phyloP scores from a whole-genome alignment of 2,888 invertebrate species.

The Synergus itoensis region DNA sequence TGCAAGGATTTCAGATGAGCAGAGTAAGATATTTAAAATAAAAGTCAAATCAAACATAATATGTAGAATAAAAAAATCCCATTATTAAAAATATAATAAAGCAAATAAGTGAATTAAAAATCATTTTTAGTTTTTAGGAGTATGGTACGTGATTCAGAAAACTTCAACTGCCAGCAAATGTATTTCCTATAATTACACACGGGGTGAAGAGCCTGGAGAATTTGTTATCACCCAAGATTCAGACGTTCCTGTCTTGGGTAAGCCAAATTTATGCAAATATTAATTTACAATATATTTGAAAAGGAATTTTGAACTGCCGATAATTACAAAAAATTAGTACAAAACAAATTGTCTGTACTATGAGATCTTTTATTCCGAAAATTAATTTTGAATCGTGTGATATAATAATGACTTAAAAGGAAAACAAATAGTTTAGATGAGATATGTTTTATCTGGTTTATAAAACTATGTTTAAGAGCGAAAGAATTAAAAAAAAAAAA shows the following conservation, averaged over 20 bases:
- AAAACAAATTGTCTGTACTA: too few relatives aligned
- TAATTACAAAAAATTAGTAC: too few relatives aligned
- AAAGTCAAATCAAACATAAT: neutral
- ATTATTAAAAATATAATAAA: neutral
- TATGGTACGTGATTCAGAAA: constrained; percentile 91
- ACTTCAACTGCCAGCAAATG: constrained; percentile 90
- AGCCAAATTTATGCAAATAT: constrained; percentile 37
- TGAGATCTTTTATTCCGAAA: too few relatives aligned
- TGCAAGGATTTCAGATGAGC: constrained; percentile 86
- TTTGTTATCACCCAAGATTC: constrained; percentile 86
- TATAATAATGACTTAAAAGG: too few relatives aligned
- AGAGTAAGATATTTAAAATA: constrained; percentile 79
- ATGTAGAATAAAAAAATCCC: constrained; percentile 23
- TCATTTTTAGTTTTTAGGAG: constrained; percentile 83
- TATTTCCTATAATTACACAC: constrained; percentile 88
- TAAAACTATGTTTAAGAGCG: neutral
- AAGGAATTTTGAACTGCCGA: neutral
- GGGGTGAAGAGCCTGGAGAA: constrained; percentile 84
- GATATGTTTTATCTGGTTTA: neutral
- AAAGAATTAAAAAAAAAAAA: neutral
- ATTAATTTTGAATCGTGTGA: too few relatives aligned
- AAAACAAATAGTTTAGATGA: too few relatives aligned
- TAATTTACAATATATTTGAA: neutral
- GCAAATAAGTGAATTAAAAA: constrained; percentile 17
- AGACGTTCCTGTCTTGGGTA: constrained; percentile 80